phyloP scores from a whole-genome alignment of 2,797 vertebrate genomes.

The Darevskia mixta region DNA sequence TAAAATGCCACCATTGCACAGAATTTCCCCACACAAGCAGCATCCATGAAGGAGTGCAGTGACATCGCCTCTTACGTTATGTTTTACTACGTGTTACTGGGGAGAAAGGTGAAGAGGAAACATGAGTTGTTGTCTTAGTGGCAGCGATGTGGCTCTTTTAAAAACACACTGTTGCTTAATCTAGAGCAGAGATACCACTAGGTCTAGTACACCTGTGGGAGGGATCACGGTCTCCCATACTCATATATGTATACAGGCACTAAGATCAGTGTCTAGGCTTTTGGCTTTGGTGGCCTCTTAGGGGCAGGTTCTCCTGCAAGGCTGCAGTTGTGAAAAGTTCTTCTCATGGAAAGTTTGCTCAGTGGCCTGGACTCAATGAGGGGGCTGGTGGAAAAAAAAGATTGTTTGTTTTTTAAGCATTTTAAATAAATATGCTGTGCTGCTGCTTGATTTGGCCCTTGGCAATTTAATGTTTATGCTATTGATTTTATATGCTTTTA shows the following conservation, averaged over 20 bases:
- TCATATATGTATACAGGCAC: not conserved
- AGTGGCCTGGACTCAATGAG: not conserved
- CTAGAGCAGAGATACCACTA: not conserved
- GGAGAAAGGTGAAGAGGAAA: not conserved
- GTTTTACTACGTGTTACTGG: not conserved
- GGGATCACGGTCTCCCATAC: not conserved
- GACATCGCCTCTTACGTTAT: not conserved
- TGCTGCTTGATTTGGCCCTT: not conserved
- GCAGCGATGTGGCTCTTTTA: not conserved
- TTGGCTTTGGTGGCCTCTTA: not conserved
- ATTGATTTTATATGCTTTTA: conserved; percentile 1
- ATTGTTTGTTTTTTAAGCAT: not conserved
- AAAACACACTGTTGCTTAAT: not conserved
- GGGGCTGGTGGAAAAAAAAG: not conserved
- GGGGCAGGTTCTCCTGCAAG: too few relatives aligned
- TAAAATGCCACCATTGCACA: not conserved
- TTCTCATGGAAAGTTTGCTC: too few relatives aligned
- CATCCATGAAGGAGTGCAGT: not conserved
- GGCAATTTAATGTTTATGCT: not conserved
- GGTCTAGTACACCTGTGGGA: not conserved
- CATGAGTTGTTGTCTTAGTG: not conserved
- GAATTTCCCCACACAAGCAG: not conserved
- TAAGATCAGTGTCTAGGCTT: not conserved
- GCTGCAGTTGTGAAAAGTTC: not conserved
- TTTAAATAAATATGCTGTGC: not conserved